These are phyloP conservation scores for Himantopus leucocephalus DNA, from an alignment of 2,113 vertebrate genomes.

Conservation along the genomic window DNA sequence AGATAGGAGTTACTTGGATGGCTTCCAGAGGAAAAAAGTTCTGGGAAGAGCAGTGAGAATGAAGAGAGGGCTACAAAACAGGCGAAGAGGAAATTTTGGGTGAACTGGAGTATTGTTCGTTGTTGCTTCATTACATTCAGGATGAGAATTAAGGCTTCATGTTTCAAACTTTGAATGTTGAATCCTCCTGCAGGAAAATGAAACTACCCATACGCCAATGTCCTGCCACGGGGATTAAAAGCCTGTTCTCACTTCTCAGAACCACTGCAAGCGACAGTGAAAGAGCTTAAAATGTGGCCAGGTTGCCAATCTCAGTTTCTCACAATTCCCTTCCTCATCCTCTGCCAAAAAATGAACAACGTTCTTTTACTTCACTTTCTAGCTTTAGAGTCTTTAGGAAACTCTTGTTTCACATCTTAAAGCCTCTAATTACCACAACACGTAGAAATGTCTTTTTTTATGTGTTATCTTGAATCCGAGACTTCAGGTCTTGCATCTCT, in stretches of 20 bases:
- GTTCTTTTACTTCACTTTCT: background rate
- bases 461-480: background rate
- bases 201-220: background rate
- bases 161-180: background rate
- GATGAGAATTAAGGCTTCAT: background rate
- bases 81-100: background rate
- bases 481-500: background rate
- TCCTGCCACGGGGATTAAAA: background rate
- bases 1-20: background rate
- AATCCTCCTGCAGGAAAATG: background rate
- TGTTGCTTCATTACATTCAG: background rate
- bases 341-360: background rate
- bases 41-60: background rate
- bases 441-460: background rate
- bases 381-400: background rate
- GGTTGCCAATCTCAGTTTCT: background rate
- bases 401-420: background rate
- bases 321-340: background rate
- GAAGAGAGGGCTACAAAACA: background rate
- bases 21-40: background rate
- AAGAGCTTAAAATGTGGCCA: background rate
- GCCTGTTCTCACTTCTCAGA: background rate
- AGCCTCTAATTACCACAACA: background rate
- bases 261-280: background rate
- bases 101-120: background rate